Percentiles rank a stretch among this genome's conserved stretches.
Evolutionary conservation across 2,797 vertebrate genomes (phyloP).

Genomic region (Malurus splendens): DNA sequence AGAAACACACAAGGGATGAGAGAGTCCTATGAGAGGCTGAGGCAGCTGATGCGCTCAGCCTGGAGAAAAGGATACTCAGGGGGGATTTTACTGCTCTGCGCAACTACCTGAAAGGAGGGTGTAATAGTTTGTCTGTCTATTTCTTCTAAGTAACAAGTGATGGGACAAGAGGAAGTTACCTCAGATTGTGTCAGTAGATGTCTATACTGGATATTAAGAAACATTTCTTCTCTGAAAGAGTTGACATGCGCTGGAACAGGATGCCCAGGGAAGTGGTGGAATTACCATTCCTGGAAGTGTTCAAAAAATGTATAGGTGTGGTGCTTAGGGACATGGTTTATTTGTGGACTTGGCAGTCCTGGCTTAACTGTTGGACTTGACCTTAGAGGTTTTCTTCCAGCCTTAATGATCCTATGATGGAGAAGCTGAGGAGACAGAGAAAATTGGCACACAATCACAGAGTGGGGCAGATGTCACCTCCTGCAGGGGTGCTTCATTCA

Average conservation of each 20-base stretch:
- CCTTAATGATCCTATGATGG: not conserved
- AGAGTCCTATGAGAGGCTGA: not conserved
- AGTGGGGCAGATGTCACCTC: not conserved
- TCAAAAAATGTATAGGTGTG: not conserved
- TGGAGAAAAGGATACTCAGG: not conserved
- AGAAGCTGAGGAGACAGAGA: not conserved
- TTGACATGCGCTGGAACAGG: not conserved
- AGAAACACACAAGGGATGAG: not conserved
- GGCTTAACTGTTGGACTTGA: not conserved
- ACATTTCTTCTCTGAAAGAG: not conserved
- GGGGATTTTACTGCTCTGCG: not conserved
- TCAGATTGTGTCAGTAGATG: not conserved
- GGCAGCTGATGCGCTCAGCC: not conserved
- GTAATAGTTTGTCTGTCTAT: not conserved
- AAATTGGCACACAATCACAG: not conserved
- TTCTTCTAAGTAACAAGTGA: not conserved
- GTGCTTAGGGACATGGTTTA: not conserved
- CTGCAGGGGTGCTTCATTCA: not conserved
- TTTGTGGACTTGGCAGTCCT: not conserved
- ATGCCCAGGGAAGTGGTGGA: not conserved
- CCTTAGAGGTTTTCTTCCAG: not conserved
- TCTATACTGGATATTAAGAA: not conserved
- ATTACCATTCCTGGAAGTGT: not conserved
- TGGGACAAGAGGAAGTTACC: not conserved
- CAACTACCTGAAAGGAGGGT: not conserved